A percentile compares a stretch with the other conserved stretches of the same genome.
Evolutionary conservation across 2,797 vertebrate species (phyloP).

Genomic region (Lagocephalus sceleratus): DNA sequence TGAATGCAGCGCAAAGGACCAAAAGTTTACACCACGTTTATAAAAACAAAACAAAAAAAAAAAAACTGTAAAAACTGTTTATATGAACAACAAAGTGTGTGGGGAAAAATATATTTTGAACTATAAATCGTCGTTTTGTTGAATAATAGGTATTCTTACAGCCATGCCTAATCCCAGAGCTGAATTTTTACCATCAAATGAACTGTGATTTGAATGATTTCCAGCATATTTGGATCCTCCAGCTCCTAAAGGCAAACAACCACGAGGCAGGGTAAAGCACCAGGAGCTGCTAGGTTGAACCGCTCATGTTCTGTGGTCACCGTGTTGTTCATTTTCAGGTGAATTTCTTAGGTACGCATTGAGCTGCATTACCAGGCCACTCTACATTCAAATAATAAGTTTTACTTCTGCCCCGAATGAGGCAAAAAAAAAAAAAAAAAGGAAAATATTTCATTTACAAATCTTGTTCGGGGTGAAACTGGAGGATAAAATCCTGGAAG

Average conservation of each 20-base stretch:
- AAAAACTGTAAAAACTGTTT: conserved; percentile 22
- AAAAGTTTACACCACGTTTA: conserved; percentile 15
- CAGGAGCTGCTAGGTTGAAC: conserved; percentile 7
- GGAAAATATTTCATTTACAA: not conserved
- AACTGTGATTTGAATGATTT: conserved; percentile 11
- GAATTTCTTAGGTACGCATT: no score
- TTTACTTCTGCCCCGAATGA: not conserved
- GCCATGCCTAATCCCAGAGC: conserved; percentile 13
- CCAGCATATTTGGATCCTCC: conserved; percentile 3
- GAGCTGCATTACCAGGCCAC: conserved; percentile 13
- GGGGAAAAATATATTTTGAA: not conserved
- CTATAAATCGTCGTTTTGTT: not conserved
- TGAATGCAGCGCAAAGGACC: conserved; percentile 26
- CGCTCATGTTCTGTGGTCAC: no score
- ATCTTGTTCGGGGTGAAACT: not conserved
- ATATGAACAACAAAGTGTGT: not conserved
- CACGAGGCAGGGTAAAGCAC: conserved; percentile 33
- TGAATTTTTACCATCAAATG: conserved; percentile 8
- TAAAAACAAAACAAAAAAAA: conserved; percentile 40
- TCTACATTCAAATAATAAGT: conserved; percentile 18
- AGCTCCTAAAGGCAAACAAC: conserved; percentile 34
- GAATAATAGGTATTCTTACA: not conserved
- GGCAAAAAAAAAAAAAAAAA: conserved; percentile 1
- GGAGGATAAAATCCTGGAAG: no score
- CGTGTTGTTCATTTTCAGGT: no score